phyloP scores from a whole-genome alignment of 2,888 invertebrate species.

The Seira ritae region DNA sequence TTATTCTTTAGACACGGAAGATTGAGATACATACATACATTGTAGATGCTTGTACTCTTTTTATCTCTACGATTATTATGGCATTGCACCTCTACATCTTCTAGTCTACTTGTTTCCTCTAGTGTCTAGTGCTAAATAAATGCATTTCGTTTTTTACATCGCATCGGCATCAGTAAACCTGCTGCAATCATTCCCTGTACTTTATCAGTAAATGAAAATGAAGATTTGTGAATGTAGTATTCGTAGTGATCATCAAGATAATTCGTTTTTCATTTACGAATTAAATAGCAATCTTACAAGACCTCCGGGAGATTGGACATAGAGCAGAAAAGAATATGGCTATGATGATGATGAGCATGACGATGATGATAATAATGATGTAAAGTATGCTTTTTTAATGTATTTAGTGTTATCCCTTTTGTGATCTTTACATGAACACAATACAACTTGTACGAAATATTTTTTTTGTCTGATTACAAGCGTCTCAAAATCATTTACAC shows the following conservation, averaged over 20 bases:
- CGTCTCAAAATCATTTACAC: slow-evolving; percentile 2
- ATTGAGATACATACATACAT: not conserved
- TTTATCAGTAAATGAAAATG: slow-evolving; percentile 38
- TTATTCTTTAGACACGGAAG: not conserved
- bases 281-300: slow-evolving; percentile 56
- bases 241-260: slow-evolving; percentile 15
- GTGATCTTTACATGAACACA: slow-evolving; percentile 34
- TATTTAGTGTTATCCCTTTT: slow-evolving; percentile 34
- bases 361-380: no score
- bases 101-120: not conserved
- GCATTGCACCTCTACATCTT: no score
- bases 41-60: not conserved
- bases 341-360: no score
- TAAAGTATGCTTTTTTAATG: not conserved
- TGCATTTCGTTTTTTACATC: not conserved
- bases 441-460: slow-evolving; percentile 24
- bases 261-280: slow-evolving; percentile 38
- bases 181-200: not conserved
- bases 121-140: not conserved
- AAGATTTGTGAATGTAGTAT: slow-evolving; percentile 20
- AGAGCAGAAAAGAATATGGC: slow-evolving; percentile 43
- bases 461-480: no score
- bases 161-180: not conserved
- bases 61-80: slow-evolving; percentile 3
- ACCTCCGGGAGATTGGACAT: slow-evolving; percentile 56